phyloP scores from a whole-genome alignment of 2,113 vertebrate species.

The Myrmecophaga tridactyla region DNA sequence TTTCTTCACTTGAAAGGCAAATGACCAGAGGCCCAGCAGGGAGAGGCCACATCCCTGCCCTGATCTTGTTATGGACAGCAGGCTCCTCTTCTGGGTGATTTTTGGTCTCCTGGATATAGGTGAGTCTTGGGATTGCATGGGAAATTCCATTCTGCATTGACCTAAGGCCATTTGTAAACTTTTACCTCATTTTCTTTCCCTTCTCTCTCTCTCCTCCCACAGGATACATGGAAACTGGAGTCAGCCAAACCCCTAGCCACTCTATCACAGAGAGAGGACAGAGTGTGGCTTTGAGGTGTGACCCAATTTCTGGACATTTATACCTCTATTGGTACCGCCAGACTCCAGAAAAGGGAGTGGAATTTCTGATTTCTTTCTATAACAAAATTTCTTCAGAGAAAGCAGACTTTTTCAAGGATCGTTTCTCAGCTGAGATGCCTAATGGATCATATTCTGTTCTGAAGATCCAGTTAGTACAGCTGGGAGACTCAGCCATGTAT shows the following conservation, averaged over 20 bases:
- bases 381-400: neutral
- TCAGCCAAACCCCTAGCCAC: neutral
- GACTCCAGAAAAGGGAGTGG: neutral
- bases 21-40: neutral
- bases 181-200: neutral
- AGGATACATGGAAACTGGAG: neutral
- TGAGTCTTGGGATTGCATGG: neutral
- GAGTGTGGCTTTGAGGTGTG: neutral
- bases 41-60: neutral
- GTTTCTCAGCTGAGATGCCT: neutral
- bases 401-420: neutral
- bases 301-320: neutral
- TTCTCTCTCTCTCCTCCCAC: neutral
- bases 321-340: neutral
- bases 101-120: conserved; percentile 54
- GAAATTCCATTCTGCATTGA: neutral
- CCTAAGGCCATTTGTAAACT: neutral
- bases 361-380: neutral
- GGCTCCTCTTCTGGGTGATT: conserved; percentile 23
- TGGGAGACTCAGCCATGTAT: rapidly evolving
- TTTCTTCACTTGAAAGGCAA: neutral
- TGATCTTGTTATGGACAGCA: neutral
- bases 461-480: neutral
- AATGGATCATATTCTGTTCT: rapidly evolving
- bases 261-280: conserved; percentile 29